Evolutionary conservation across 2,888 invertebrate species (phyloP), one percentile per base, ranked within the genome.

Genomic region (Chymomyza caudatula): DNA sequence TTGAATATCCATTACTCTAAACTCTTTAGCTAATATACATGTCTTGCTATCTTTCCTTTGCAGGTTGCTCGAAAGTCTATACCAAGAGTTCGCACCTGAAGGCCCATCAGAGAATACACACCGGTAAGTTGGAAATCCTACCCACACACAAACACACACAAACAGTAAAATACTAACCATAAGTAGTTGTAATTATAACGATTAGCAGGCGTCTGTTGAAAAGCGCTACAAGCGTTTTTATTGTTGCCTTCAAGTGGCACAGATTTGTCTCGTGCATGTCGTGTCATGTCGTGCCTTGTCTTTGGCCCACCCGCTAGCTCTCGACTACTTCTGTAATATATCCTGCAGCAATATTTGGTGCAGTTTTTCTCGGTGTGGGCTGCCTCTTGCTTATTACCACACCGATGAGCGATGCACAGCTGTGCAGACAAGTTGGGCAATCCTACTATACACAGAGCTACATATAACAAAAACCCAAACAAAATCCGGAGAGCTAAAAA

Each of bases 51-150:
- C 17, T 15, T 19, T 49, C 3, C 47, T 25, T 19, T 70, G 6
- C 74, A 84, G 98, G 97, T 90, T 98, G 98, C 92, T 94, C 96
- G 87, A 98, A 98, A 92, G 98, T 98, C 77, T 98, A 98, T 92
- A 98, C 98, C 78, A 98, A 98, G 92, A 98, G 98, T 92, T 98
- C 98, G 86, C 98, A 98, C 91, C 93, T 98, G 78, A 98, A 98
- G 92, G 98, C 98, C 76, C 98, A 98, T 92, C 98, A 98, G 91
- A 94, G 98, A 91, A 98, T 98, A 92, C 98, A 98, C 90, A 98
- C 98, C 92, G 98, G 98, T 97, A 93, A 93, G 49, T 25, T 49
- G 37, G 13, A 37, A 55, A 4, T 29, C 6, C 11, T 4, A 58
- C 47, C 47, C 47, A 6, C 58, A 15, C 25, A 47, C 8, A 13